Evolutionary conservation across 2,113 vertebrate species (phyloP).

Genomic region (Sylvietta virens): DNA sequence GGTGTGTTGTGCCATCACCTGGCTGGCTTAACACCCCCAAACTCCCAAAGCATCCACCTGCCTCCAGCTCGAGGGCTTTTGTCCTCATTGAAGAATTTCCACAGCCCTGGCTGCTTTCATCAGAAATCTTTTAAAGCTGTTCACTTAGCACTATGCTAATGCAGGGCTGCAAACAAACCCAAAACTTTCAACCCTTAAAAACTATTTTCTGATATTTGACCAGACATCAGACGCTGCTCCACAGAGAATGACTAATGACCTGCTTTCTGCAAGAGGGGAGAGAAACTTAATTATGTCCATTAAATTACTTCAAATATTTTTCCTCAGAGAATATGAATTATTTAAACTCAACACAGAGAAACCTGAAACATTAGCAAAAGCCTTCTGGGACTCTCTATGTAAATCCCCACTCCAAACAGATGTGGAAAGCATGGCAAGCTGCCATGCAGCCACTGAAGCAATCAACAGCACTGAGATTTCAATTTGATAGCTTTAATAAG

Average conservation of each 20-base stretch:
- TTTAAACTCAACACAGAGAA: conserved; percentile 74
- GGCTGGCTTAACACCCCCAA: background rate
- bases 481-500: conserved; percentile 29
- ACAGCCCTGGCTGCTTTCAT: background rate
- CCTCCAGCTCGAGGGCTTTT: background rate
- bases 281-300: conserved; percentile 56
- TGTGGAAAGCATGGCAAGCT: conserved; percentile 57
- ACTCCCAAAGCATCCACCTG: background rate
- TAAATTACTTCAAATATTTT: conserved; percentile 67
- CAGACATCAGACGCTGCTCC: conserved; percentile 1
- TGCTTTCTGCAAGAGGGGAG: background rate
- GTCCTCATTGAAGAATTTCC: background rate
- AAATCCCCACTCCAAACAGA: conserved; percentile 66
- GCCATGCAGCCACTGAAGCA: conserved; percentile 59
- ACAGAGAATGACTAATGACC: conserved; percentile 41
- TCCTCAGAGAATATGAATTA: conserved; percentile 75
- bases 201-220: conserved; percentile 14
- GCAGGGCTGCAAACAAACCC: background rate
- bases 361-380: conserved; percentile 59
- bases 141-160: background rate
- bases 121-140: background rate
- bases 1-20: background rate
- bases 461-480: conserved; percentile 42
- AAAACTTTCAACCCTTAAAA: background rate
- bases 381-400: conserved; percentile 57